phyloP scores from a whole-genome alignment of 2,113 vertebrate species.

The Poeciliopsis prolifica region DNA sequence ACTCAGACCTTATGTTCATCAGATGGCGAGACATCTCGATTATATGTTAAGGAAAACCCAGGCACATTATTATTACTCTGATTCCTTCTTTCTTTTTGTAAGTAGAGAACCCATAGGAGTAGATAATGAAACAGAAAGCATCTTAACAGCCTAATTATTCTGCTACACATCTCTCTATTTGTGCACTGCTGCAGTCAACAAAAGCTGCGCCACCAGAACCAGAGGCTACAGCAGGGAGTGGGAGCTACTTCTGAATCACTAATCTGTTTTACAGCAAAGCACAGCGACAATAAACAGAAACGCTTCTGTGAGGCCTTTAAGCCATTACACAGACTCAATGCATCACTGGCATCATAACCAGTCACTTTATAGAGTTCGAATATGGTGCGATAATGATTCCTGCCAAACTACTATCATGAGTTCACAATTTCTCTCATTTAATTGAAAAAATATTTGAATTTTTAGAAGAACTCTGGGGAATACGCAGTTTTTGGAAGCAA shows the following conservation, averaged over 20 bases:
- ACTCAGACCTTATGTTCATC: background rate
- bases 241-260: background rate
- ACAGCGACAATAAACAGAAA: background rate
- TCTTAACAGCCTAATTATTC: background rate
- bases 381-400: background rate
- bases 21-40: too few relatives aligned
- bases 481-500: background rate
- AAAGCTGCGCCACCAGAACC: background rate
- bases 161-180: background rate
- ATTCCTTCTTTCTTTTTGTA: background rate
- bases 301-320: slow-evolving; percentile 4
- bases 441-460: background rate
- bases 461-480: background rate
- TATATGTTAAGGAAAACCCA: background rate
- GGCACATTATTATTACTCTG: background rate
- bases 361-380: background rate
- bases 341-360: background rate
- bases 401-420: background rate
- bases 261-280: background rate
- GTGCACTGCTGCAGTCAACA: background rate
- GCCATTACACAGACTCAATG: background rate
- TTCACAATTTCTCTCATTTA: background rate
- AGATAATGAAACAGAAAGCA: background rate
- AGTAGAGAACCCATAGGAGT: background rate
- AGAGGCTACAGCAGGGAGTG: background rate